phyloP scores from a whole-genome alignment of 1,140 invertebrate genomes.

The Palaemon carinicauda region DNA sequence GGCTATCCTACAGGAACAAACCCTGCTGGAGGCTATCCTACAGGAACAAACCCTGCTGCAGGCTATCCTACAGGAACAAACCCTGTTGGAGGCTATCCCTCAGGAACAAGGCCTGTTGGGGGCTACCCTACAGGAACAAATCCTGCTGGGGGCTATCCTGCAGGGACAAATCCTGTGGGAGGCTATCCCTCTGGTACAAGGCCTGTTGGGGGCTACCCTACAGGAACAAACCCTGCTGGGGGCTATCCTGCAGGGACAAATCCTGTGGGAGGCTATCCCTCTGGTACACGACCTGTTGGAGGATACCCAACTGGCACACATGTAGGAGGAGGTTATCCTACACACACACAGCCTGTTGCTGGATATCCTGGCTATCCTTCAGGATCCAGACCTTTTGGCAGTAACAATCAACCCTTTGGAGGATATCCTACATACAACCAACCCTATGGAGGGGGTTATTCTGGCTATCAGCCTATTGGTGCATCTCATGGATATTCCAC shows the following conservation, averaged over 20 bases:
- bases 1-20: background rate
- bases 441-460: too few species aligned
- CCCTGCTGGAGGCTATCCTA: background rate
- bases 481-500: background rate
- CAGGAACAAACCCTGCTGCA: background rate
- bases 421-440: too few species aligned
- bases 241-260: background rate
- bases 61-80: background rate
- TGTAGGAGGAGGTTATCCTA: background rate
- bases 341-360: too few species aligned
- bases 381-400: too few species aligned
- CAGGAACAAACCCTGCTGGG: background rate
- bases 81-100: background rate
- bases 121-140: background rate
- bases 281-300: background rate
- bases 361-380: too few species aligned
- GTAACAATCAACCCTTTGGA: too few species aligned
- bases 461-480: background rate
- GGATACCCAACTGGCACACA: background rate
- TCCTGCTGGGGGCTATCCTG: background rate
- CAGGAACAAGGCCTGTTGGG: background rate
- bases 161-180: background rate
- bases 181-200: conserved; percentile 6
- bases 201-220: background rate
- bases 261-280: conserved; percentile 2